Percentiles rank a stretch among this genome's conserved stretches.
These are phyloP conservation scores for Tenualosa thibaudeaui DNA, from an alignment of 2,797 vertebrate genomes.

Conservation along the genomic window DNA sequence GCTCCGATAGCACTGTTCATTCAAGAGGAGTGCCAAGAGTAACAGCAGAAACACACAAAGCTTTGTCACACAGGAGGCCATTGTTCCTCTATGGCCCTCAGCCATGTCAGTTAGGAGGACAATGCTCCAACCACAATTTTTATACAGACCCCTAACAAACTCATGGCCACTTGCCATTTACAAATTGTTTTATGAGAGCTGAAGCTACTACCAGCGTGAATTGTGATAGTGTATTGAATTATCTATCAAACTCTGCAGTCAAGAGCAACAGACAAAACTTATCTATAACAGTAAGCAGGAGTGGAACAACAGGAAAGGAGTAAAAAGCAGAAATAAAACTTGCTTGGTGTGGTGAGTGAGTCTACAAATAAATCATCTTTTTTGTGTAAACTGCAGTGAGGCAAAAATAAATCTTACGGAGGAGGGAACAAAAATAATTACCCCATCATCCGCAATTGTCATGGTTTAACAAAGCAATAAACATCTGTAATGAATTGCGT, in stretches of 20 bases:
- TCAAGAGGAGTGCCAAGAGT: neutral
- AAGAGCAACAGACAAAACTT: neutral
- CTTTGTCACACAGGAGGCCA: neutral
- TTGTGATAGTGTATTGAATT: neutral
- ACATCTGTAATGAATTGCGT: constrained; percentile 25
- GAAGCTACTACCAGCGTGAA: neutral
- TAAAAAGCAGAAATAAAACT: neutral
- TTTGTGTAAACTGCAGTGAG: neutral
- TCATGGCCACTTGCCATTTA: neutral
- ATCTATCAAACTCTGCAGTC: neutral
- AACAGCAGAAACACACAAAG: neutral
- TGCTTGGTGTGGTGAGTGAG: neutral
- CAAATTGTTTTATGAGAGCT: neutral
- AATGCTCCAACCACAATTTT: neutral
- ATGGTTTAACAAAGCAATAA: constrained; percentile 14
- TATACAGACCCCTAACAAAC: neutral
- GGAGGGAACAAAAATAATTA: constrained; percentile 32
- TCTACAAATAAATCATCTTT: too few species aligned
- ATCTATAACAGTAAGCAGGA: neutral
- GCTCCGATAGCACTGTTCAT: neutral
- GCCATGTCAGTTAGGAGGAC: neutral
- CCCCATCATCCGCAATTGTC: neutral
- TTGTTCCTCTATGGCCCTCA: neutral
- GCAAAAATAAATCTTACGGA: constrained; percentile 57
- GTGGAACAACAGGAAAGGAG: neutral